Evolutionary conservation across 53 echinoderm and acorn worm species (phyloP), one percentile per base, ranked within the genome.

Genomic region (Hippasteria phrygiana): DNA sequence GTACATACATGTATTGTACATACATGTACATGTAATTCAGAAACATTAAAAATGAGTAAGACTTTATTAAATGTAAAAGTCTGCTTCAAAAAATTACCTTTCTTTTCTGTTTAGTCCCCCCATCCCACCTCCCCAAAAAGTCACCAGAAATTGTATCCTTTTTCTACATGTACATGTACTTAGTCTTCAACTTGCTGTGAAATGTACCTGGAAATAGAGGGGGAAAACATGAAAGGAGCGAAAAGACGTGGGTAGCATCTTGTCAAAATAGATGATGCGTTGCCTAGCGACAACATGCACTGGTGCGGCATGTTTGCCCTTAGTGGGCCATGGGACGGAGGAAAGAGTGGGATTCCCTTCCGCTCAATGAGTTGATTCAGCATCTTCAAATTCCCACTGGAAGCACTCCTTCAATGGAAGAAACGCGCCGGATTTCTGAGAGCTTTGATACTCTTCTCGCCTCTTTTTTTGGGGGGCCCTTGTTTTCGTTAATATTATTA

Each of bases 251-350:
- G 10, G 47, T 31, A 87, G 72, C 38, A 24, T 40, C 43, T 75
- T 50, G 66, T 82, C 45, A 31, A 66, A 65, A 69, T 1, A 85
- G 71, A 85, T 69, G 85, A 85, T 71, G 71, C 27, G 85, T 85
- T 85, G 70, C 85, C 38, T 53, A 36, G 85, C 70, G 71, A 85
- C 71, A 20, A 33, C 85, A 85, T 85, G 85, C 45, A 34, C 67
- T 67, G 47, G 46, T 67, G 67, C n/a, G 33, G 67, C 43, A 63
- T 83, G 43, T 83, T 83, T 66, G 83, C 48, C n/a, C 43, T 64
- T 43, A 50, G 55, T 79, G 43, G 39, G 79, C 79, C 79, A 62
- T 56, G 59, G 59, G 62, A 79, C 59, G 42, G 62, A 79, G 62
- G 55, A 38, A 79, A 62, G 56, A 79, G 79, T 76, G 47, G 62